These are phyloP conservation scores for Paramuricea clavata DNA, from an alignment of 92 coral and sea anemone genomes.

Conservation along the genomic window DNA sequence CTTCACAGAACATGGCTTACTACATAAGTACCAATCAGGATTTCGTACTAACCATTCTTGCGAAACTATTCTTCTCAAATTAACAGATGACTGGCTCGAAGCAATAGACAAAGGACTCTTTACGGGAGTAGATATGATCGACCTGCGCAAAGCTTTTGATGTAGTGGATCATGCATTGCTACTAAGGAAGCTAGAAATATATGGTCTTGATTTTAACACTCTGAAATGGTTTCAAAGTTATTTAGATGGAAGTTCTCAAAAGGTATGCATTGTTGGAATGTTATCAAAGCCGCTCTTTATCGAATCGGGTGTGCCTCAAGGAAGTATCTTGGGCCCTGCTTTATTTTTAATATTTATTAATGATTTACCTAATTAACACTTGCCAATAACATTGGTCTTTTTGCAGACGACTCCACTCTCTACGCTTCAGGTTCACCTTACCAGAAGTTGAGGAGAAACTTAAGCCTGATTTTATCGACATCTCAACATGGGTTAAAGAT, in stretches of 20 bases:
- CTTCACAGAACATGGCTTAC: conserved; percentile 25
- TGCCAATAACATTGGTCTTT: neutral
- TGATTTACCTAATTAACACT: neutral
- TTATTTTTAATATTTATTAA: neutral
- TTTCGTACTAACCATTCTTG: conserved; percentile 60
- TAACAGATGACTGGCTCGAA: conserved; percentile 54
- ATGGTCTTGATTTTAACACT: conserved; percentile 8
- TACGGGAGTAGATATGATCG: neutral
- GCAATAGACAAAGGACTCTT: conserved; percentile 54
- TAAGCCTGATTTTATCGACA: neutral
- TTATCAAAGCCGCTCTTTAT: conserved; percentile 43
- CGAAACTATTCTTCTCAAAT: conserved; percentile 47
- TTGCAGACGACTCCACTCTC: conserved; percentile 20
- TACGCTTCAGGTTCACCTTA: conserved; percentile 23
- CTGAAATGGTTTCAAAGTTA: conserved; percentile 55
- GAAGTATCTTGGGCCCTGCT: conserved; percentile 3
- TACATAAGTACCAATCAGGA: conserved; percentile 57
- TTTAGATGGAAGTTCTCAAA: conserved; percentile 56
- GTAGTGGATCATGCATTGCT: neutral
- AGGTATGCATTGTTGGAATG: conserved; percentile 52
- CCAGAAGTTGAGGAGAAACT: conserved; percentile 12
- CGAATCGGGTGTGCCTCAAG: neutral
- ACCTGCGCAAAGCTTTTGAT: conserved; percentile 29
- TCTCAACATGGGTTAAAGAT: conserved; percentile 47
- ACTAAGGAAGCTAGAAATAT: conserved; percentile 2